Percentiles rank a stretch among this genome's conserved stretches.
These are phyloP conservation scores for Schrankia costaestrigalis DNA, from an alignment of 2,888 invertebrate species.

Conservation along the genomic window DNA sequence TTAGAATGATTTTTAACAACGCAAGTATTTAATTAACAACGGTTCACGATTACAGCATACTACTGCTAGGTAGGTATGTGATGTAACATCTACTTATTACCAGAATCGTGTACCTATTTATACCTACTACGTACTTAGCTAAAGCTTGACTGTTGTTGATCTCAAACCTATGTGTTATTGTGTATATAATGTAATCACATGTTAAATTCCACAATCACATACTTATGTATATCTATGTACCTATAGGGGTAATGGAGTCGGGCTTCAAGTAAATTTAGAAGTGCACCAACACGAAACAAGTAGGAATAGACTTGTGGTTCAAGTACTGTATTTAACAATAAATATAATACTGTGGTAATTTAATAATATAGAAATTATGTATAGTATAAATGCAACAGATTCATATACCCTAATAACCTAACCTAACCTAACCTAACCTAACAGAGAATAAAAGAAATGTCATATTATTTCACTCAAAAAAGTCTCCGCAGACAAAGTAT, in stretches of 20 bases:
- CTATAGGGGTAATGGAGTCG: conserved; percentile 52
- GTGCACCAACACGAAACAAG: conserved; percentile 75
- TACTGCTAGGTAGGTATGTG: conserved; percentile 19
- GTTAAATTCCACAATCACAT: conserved; percentile 73
- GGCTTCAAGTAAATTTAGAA: conserved; percentile 70
- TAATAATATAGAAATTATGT: conserved; percentile 50
- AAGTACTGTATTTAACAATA: conserved; percentile 65
- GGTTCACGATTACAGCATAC: conserved; percentile 22
- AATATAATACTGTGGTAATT: conserved; percentile 50
- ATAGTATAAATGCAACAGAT: conserved; percentile 8
- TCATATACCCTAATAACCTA: background rate
- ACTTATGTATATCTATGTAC: conserved; percentile 53
- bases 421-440: background rate
- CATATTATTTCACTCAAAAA: too few relatives aligned
- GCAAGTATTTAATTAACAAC: conserved; percentile 15
- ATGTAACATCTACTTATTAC: conserved; percentile 29
- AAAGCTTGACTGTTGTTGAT: conserved; percentile 78
- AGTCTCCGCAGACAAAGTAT: too few relatives aligned
- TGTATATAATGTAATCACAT: conserved; percentile 79
- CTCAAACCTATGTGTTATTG: conserved; percentile 71
- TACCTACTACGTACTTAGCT: conserved; percentile 55
- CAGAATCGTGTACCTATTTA: conserved; percentile 41
- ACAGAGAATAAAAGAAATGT: too few relatives aligned
- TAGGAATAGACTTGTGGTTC: conserved; percentile 70
- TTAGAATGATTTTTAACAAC: conserved; percentile 20